Evolutionary conservation across 1,140 invertebrate genomes (phyloP), one percentile per base, ranked within the genome.

Genomic region (Aphaenogaster ashmeadi): DNA sequence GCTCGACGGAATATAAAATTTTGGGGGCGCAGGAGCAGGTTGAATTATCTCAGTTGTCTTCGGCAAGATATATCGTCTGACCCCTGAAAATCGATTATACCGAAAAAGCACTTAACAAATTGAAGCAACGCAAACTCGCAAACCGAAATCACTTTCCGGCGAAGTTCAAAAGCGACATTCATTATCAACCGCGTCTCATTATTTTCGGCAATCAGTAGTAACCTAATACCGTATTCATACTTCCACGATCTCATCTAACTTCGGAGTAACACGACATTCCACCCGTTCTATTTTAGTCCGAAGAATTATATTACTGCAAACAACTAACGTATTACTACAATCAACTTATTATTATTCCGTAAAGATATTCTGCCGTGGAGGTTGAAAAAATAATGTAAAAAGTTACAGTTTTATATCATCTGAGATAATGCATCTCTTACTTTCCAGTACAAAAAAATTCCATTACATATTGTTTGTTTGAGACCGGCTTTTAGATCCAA

Each of bases 51-150:
- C 21, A 27, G 7, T 69, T 81, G 27, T 66, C 44, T n/a, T 47
- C 27, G 41, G 8, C 56, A 2, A 47, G 52, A 74, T 58, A 58
- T 27, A 38, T 27, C 1, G 27, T 41, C 27, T 18, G 41, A 72
- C 38, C 13, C 13, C 0, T 36, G 18, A 21, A 47, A 60, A 74
- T 60, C 54, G 56, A 84, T 60, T 60, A 84, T 47, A 36, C 18
- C 67, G 47, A 75, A 54, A 74, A 60, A 74, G 41, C 80, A 84
- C 80, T 84, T 60, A 75, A 75, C 41, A 60, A 75, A 84, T 84
- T 84, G 69, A 47, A 27, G 41, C 36, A 41, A 72, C 21, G 52
- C 54, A 62, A 47, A 62, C 11, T 47, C 66, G 21, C 58, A 9
- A 56, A 47, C 27, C n/a, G 8, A 62, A 60, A 60, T 75, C 69